Base-by-base conservation (phyloP, 2,113 vertebrate species). In the Condylura cristata region DNA sequence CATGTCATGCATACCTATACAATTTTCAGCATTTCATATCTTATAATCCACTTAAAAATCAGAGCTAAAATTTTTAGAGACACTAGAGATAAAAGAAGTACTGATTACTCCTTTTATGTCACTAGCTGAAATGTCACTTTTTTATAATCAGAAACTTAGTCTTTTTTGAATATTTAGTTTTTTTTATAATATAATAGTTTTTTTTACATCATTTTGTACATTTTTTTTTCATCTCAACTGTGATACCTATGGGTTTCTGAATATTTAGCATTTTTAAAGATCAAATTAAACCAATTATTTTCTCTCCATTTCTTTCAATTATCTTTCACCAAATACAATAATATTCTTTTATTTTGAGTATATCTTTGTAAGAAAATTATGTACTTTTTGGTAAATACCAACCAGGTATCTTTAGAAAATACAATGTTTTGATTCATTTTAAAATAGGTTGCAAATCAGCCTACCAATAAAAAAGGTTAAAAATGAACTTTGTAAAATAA, bases 381-480 rank as follows among this genome's bases (percentile, higher is more conserved):
- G 13, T 79, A 72, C 78, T 90, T 91, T 83, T 90, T 93, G 68
- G 80, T 70, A 79, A 88, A 72, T 90, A 94, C 22, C 3, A 34
- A 94, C 22, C 3, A 34, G 6, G 22, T 74, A 41, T 48, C 74
- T 85, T 95, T 82, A 83, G 28, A 91, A 90, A 82, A 39, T 30
- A 87, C 51, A 56, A 48, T 86, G n/a, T 85, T 84, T 71, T 72
- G 6, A 79, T 68, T 92, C 51, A 91, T 93, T 97, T 94, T 81
- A 53, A 96, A 87, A 84, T 75, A n/a, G 51, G 53, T 41, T 90
- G 51, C 91, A 96, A 93, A 74, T 2, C 17, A 92, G n/a, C 68
- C n/a, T 86, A 71, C 63, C 41, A 48, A 88, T 85, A 85, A 85
- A 89, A 83, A 90, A 68, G n/a, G 4, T 51, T 72, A 56, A 84